These are phyloP conservation scores for Calcarius lapponicus DNA, from an alignment of 2,797 vertebrate genomes.

Conservation along the genomic window DNA sequence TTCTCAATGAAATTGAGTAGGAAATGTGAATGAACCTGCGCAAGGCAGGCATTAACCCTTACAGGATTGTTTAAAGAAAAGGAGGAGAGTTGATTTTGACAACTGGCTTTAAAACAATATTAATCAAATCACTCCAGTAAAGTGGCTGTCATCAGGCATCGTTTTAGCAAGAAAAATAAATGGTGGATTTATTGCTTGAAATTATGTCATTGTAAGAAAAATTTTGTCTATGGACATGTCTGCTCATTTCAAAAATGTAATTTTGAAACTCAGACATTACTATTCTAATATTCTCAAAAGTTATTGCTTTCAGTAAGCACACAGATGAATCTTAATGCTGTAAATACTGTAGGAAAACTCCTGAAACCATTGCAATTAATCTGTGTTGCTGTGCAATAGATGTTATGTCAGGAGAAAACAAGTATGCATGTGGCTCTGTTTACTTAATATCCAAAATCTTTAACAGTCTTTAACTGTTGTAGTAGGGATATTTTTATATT, in stretches of 20 bases:
- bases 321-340: not conserved
- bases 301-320: not conserved
- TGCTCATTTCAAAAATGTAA: not conserved
- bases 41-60: conserved; percentile 33
- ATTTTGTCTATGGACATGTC: not conserved
- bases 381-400: not conserved
- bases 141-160: not conserved
- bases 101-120: not conserved
- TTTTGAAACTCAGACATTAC: not conserved
- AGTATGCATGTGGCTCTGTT: not conserved
- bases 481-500: not conserved
- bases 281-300: not conserved
- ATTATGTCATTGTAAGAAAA: not conserved
- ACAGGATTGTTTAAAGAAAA: conserved; percentile 10
- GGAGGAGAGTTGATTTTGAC: not conserved
- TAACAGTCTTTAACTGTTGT: not conserved
- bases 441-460: not conserved
- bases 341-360: not conserved
- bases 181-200: not conserved
- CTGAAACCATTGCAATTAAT: conserved; percentile 24
- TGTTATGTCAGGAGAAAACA: not conserved
- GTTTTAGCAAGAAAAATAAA: not conserved
- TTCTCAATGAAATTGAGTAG: conserved; percentile 52
- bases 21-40: conserved; percentile 48
- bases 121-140: not conserved